Percentiles rank a stretch among this genome's conserved stretches.
These are phyloP conservation scores for Cydia strobilella DNA, from an alignment of 1,140 invertebrate species.

Conservation along the genomic window DNA sequence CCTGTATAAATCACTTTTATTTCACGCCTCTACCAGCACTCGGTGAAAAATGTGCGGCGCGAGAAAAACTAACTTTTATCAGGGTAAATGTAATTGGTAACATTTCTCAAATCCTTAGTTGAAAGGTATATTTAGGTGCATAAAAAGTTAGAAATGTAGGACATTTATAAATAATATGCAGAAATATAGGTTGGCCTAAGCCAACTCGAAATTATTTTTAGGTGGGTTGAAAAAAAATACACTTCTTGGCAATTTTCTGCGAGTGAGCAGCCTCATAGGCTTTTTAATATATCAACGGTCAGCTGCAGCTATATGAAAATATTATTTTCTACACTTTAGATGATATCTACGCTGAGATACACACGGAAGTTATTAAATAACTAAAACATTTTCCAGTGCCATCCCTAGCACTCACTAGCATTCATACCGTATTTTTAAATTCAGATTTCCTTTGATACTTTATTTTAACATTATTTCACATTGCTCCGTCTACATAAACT, in stretches of 20 bases:
- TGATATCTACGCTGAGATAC: no score
- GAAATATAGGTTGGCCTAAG: no score
- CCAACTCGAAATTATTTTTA: no score
- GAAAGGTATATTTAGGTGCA: no score
- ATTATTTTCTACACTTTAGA: no score
- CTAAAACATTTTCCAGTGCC: not conserved
- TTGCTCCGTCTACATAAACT: not conserved
- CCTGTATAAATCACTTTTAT: slow-evolving; percentile 13
- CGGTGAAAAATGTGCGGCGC: not conserved
- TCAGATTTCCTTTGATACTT: not conserved
- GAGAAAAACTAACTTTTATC: slow-evolving; percentile 9
- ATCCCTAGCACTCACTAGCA: not conserved
- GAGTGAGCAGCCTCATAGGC: no score
- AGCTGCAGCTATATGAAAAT: no score
- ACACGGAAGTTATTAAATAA: not conserved
- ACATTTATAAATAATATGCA: no score
- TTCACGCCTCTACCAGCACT: slow-evolving; percentile 4
- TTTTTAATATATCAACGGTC: no score
- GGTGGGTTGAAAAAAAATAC: no score
- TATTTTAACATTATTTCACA: not conserved
- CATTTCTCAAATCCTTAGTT: not conserved
- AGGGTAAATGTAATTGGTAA: not conserved
- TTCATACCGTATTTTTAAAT: not conserved
- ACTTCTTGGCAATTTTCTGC: no score
- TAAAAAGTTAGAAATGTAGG: no score